Base-by-base conservation (phyloP, 2,113 vertebrate species). In the Gobius niger region DNA sequence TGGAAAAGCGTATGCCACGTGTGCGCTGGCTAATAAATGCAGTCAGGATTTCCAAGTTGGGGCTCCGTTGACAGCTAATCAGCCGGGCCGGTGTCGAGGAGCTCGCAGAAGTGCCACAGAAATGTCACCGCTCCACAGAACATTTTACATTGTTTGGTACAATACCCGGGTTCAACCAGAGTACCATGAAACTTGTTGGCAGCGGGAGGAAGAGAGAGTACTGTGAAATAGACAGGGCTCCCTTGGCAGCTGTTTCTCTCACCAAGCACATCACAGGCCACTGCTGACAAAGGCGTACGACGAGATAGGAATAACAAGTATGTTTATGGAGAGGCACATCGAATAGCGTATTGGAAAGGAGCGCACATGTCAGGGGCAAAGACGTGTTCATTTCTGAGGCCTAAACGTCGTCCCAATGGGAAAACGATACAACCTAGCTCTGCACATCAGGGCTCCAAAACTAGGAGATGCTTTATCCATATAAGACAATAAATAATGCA, bases 161-260 rank as follows among this genome's bases (percentile, higher is more conserved):
- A 80, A 78, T 57, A 65, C 61, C 47, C 0, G 80, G 80, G 90
- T 90, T 91, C 90, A 91, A 47, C 15, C 72, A 68, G 85, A 88
- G 88, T 88, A 85, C 82, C 89, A 90, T 81, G 79, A 80, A 90
- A 90, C 82, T 88, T 73, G 81, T 67, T 86, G 81, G 73, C 72
- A 65, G 75, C 19, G 52, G 44, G 44, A 63, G 46, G 54, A 68
- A 71, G 44, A 68, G 57, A 34, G 47, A 63, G 41, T 52, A 68
- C 49, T 63, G 19, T 74, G 65, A 69, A 46, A 73, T 69, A 75
- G 41, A 60, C 52, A 76, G 54, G 47, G 84, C 54, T 89, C 83
- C 76, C 85, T 66, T 82, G 82, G 87, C 90, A 88, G 85, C 84
- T 81, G 90, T 72, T 88, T 75, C 83, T 80, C 77, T 66, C 82